Conservation (phyloP, 92 coral and sea anemone genomes). For the Metridium senile region DNA sequence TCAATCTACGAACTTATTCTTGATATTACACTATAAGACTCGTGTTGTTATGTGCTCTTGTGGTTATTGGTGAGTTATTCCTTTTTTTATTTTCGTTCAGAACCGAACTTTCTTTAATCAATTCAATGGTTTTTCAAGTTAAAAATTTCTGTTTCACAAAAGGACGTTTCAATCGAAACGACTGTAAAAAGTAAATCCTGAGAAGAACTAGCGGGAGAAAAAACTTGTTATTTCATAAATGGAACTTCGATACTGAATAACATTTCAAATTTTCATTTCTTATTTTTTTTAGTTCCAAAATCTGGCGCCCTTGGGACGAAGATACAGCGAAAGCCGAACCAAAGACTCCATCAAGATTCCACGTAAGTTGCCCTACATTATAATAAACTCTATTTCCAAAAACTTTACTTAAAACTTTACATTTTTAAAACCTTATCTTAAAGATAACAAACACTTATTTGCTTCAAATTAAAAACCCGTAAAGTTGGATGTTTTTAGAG, state of each 20-base stretch:
- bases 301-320: conserved; percentile 81
- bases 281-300: conserved; percentile 43
- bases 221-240: no score
- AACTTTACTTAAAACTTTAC: background rate
- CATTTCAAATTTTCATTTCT: no score
- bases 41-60: background rate
- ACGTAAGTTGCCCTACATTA: conserved; percentile 21
- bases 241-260: no score
- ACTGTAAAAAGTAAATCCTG: no score
- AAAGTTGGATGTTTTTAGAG: background rate
- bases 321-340: conserved; percentile 12
- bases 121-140: no score
- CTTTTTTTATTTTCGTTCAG: background rate
- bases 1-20: background rate
- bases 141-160: no score
- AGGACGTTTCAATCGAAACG: no score
- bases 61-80: conserved; percentile 2
- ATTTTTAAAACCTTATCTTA: background rate
- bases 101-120: background rate
- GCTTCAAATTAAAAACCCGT: background rate
- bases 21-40: no score
- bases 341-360: conserved; percentile 21
- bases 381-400: background rate
- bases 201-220: no score
- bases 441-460: background rate